Evolutionary conservation across 2,888 invertebrate genomes (phyloP).

Genomic region (Deilephila porcellus): DNA sequence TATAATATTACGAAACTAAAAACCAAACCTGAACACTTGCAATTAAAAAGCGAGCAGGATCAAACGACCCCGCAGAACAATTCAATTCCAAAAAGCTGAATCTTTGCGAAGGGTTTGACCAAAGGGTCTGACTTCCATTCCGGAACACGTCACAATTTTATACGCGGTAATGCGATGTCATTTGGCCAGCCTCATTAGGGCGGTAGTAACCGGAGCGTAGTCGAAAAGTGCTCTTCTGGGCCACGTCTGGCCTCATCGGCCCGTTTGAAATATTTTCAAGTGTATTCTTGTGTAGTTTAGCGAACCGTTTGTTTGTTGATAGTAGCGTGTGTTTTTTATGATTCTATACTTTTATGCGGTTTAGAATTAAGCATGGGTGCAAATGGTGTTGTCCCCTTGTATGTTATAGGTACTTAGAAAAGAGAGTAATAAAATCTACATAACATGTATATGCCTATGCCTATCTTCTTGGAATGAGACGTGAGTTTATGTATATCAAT

Average conservation of each 20-base stretch:
- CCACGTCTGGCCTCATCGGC: background rate
- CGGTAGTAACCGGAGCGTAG: conserved; percentile 16
- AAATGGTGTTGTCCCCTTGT: background rate
- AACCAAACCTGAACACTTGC: background rate
- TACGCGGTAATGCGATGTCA: conserved; percentile 28
- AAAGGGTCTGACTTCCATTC: conserved; percentile 20
- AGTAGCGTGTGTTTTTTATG: conserved; percentile 13
- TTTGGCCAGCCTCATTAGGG: conserved; percentile 28
- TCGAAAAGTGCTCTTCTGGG: conserved; percentile 3
- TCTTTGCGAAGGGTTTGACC: conserved; percentile 17
- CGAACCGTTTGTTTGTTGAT: background rate
- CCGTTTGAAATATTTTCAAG: conserved; percentile 18
- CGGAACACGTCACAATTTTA: conserved; percentile 11
- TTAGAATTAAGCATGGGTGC: background rate
- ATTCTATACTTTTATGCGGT: background rate
- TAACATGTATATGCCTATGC: no score
- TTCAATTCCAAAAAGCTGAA: background rate
- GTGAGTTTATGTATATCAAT: no score
- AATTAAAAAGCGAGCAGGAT: conserved; percentile 8
- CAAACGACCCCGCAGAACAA: conserved; percentile 12
- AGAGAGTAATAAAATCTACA: background rate
- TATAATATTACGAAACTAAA: background rate
- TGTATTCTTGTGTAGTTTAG: conserved; percentile 14
- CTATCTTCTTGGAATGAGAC: no score
- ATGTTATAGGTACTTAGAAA: background rate